Evolutionary conservation across 1,140 invertebrate genomes (phyloP), one percentile per base, ranked within the genome.

Genomic region (Mizuhopecten yessoensis): DNA sequence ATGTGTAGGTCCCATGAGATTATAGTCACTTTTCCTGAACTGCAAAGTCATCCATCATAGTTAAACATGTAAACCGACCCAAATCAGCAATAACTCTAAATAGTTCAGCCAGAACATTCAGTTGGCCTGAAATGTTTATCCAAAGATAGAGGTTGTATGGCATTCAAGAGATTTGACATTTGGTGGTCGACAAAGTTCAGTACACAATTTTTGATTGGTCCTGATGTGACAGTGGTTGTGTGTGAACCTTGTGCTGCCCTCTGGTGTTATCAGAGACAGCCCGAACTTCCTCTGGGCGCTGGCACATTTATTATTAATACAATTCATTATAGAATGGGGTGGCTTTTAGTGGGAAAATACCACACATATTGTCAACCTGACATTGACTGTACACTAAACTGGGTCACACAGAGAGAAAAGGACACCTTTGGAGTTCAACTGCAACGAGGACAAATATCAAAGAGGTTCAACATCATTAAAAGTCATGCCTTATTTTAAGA

Each of bases 121-220:
- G 57, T 75, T 75, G 57, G 57, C 57, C 57, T 75, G 3, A 29
- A n/a, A 29, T 29, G 23, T 75, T 75, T 75, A 75, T 75, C 23
- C 57, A 75, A n/a, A 75, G 57, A 75, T 75, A 57, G 57, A n/a
- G 57, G 57, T 75, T 75, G 11, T 75, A 17, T 75, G 57, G 57
- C 57, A 75, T n/a, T 39, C 36, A 7, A 13, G 36, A 39, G 36
- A 13, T 39, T 39, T 75, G 57, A 75, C 57, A 75, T 75, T 75
- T 75, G 57, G 57, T 75, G 57, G 23, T 75, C 57, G 57, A 23
- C n/a, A 75, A 75, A 75, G 57, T 75, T 75, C 57, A 75, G 57
- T 75, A 75, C n/a, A 75, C 57, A n/a, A 75, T 75, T 75, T n/a
- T 75, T 75, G 57, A 75, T 75, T 75, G 57, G 57, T 75, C n/a